Evolutionary conservation across 2,888 invertebrate species (phyloP), one percentile per base, ranked within the genome.

Genomic region (Nomada hirtipes): DNA sequence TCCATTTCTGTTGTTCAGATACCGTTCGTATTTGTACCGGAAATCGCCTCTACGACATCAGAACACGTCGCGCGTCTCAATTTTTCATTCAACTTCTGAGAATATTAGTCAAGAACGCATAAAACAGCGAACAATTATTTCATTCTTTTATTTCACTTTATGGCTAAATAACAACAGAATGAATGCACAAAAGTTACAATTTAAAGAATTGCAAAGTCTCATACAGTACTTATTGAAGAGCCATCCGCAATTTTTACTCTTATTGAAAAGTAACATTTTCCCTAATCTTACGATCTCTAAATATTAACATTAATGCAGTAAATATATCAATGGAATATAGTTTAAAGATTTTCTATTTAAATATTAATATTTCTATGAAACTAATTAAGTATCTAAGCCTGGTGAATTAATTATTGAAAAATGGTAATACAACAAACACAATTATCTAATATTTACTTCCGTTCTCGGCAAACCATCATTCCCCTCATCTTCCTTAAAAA

Each of bases 41-140:
- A 52, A 20, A 47, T 57, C 50, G 65, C 36, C 36, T 55, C n/a
- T 47, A 20, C 11, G 20, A 70, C 61, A 36, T 20, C 7, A 36
- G 23, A 61, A 59, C 76, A 26, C 26, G 57, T 36, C 23, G 55
- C 52, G 44, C 76, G 42, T 75, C 63, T 69, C 26, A 68, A 82
- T 76, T 73, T 60, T 44, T 13, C 23, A 36, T 63, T 69, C 26
- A 68, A 82, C 72, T 73, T 60, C 52, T 13, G 23, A 36, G 76
- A 82, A 82, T 82, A 50, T 82, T 76, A 81, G 82, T 67, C 10
- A 1, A 2, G 20, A n/a, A n/a, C 26, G 11, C 44, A 20, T 11
- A 26, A 7, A 63, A 20, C 36, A 23, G 18, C n/a, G 4, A 42
- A 20, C n/a, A 2, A 47, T 2, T 15, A 15, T 71, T 36, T 11